Conservation (phyloP, 1,140 invertebrate genomes). For the Dreissena rostriformis region DNA sequence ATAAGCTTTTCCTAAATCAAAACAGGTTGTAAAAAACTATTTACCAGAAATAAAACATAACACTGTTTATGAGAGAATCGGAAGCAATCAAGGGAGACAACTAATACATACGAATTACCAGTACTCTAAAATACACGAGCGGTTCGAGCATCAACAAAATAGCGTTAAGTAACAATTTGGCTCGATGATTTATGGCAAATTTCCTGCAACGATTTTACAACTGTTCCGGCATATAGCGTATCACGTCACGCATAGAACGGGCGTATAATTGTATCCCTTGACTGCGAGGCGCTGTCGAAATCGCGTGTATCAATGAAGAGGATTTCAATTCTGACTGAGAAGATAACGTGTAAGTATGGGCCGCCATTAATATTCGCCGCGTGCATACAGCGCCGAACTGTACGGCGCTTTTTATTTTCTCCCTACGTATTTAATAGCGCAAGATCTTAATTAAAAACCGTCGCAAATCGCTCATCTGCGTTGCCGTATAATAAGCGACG, state of each 20-base stretch:
- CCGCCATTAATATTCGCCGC: constrained; percentile 37
- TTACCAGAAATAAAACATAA: too few species aligned
- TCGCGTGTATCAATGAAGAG: constrained; percentile 36
- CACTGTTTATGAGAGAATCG: too few species aligned
- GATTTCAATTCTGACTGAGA: constrained; percentile 45
- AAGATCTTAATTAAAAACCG: constrained; percentile 54
- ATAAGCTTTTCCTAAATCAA: too few species aligned
- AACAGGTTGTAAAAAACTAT: too few species aligned
- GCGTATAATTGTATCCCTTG: constrained; percentile 23
- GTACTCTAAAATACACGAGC: too few species aligned
- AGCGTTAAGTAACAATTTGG: constrained; percentile 22
- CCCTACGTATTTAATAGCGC: constrained; percentile 47
- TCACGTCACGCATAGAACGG: constrained; percentile 28
- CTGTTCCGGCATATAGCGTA: constrained; percentile 22
- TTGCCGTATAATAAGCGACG: constrained; percentile 31
- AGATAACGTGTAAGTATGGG: constrained; percentile 38
- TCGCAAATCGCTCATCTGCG: constrained; percentile 36
- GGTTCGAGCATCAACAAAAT: too few species aligned
- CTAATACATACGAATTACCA: too few species aligned
- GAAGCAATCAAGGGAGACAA: too few species aligned
- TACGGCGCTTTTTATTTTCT: constrained; percentile 52
- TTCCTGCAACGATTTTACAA: constrained; percentile 49
- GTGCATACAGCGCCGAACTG: constrained; percentile 37
- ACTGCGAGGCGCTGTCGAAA: constrained; percentile 30
- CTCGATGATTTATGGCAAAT: constrained; percentile 50